Evolutionary conservation across 2,888 invertebrate species (phyloP), one percentile per base, ranked within the genome.

Genomic region (Acleris laterana): DNA sequence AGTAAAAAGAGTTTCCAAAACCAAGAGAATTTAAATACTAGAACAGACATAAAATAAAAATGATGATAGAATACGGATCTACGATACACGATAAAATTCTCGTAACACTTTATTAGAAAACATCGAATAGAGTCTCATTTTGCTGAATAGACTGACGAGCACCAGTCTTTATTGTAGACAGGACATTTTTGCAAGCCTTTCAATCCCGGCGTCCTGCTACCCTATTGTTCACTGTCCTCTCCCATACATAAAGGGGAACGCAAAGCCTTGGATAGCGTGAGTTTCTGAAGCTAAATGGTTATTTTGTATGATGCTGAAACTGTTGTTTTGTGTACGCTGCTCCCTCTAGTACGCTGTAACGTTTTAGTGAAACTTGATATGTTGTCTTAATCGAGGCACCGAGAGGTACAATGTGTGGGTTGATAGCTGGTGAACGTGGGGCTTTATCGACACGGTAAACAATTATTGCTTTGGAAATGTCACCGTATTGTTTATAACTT

Each of bases 161-260:
- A 17, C 56, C 46, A 59, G 81, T 77, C 80, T 71, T 68, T 70
- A 81, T 80, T 82, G 88, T 88, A 83, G 84, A 70, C 68, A 71
- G 68, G 70, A 75, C 76, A 82, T 85, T 84, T 85, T 83, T 80
- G 78, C 81, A 81, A 78, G 77, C 79, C 78, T 82, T 79, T 84
- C 80, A 83, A 84, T 84, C 81, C 75, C 63, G 70, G 73, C 74
- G 79, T 86, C 84, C 84, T 82, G 74, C 62, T 76, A 77, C 64
- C 65, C 77, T 74, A 87, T 90, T 89, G 89, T 89, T 84, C 81
- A 72, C 65, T 76, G 79, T 79, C 78, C 79, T 76, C 77, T 81
- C 77, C 83, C 82, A 78, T 77, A 77, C 82, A 78, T 77, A 77
- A 77, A 74, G 72, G 68, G 62, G 51, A 69, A 71, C 73, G 71